Evolutionary conservation across 2,797 vertebrate species (phyloP).

Genomic region (Gallirallus australis): DNA sequence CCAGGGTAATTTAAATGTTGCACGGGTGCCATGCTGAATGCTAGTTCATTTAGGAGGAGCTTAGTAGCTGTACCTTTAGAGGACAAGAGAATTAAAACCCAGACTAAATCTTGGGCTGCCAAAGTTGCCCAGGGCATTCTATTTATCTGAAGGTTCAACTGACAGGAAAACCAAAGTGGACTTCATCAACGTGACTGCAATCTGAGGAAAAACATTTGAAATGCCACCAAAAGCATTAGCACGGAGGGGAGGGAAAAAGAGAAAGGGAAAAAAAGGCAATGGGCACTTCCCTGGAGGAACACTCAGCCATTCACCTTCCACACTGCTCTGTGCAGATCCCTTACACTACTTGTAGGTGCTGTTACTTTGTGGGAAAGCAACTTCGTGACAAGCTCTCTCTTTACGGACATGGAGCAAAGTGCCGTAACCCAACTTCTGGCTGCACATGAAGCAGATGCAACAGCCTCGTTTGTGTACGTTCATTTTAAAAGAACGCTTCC

Average conservation of each 20-base stretch:
- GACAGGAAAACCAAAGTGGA: not conserved
- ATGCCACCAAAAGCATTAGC: not conserved
- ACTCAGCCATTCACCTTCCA: not conserved
- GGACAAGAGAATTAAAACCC: not conserved
- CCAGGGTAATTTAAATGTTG: constrained; percentile 14
- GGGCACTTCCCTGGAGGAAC: not conserved
- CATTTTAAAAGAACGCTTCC: not conserved
- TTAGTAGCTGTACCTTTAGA: not conserved
- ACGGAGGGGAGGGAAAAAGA: accelerated
- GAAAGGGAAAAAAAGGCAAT: not conserved
- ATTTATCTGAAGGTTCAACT: not conserved
- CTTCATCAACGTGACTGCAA: not conserved
- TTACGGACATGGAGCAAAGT: accelerated
- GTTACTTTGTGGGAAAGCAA: not conserved
- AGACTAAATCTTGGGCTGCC: not conserved
- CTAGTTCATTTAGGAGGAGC: not conserved
- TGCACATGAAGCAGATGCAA: no score
- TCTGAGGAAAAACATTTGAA: not conserved
- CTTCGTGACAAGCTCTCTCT: not conserved
- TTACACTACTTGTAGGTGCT: not conserved
- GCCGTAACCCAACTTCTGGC: not conserved
- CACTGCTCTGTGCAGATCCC: not conserved
- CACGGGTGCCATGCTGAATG: not conserved
- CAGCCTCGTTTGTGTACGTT: not conserved
- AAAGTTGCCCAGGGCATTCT: not conserved